Conservation (phyloP, 2,797 vertebrate genomes). For the Alfaro cultratus region DNA sequence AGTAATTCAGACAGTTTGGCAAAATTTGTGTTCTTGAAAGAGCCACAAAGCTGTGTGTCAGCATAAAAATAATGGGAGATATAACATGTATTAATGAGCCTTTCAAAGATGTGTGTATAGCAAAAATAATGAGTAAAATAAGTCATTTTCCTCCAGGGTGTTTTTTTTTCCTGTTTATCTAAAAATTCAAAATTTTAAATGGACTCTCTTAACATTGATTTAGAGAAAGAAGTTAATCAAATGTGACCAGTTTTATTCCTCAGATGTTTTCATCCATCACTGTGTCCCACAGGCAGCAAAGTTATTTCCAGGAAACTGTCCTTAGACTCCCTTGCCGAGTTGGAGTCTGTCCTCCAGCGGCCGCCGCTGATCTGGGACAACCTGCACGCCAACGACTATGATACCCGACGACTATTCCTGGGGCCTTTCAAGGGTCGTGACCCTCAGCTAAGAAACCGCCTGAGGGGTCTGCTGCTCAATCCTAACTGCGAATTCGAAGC, state of each 20-base stretch:
- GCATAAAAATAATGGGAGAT: neutral
- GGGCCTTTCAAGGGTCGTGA: slow-evolving; percentile 88
- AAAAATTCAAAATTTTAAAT: neutral
- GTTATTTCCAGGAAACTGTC: slow-evolving; percentile 87
- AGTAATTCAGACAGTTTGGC: neutral
- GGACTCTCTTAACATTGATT: neutral
- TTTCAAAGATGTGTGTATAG: neutral
- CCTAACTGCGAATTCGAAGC: slow-evolving; percentile 93
- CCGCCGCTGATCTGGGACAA: slow-evolving; percentile 89
- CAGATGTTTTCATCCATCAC: slow-evolving; percentile 5
- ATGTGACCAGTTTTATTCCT: neutral
- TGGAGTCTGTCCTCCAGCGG: slow-evolving; percentile 82
- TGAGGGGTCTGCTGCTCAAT: slow-evolving; percentile 87
- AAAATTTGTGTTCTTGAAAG: neutral
- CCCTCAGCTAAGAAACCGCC: slow-evolving; percentile 71
- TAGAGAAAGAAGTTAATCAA: neutral
- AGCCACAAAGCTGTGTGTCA: neutral
- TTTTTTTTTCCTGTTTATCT: neutral
- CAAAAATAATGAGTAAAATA: neutral
- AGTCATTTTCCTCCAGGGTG: neutral
- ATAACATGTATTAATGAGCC: neutral
- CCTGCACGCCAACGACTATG: slow-evolving; percentile 90
- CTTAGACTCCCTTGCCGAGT: slow-evolving; percentile 79
- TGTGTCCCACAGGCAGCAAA: slow-evolving; percentile 79
- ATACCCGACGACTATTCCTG: slow-evolving; percentile 88